Base-by-base conservation (phyloP, 1,140 invertebrate species). In the Oryctes rhinoceros region DNA sequence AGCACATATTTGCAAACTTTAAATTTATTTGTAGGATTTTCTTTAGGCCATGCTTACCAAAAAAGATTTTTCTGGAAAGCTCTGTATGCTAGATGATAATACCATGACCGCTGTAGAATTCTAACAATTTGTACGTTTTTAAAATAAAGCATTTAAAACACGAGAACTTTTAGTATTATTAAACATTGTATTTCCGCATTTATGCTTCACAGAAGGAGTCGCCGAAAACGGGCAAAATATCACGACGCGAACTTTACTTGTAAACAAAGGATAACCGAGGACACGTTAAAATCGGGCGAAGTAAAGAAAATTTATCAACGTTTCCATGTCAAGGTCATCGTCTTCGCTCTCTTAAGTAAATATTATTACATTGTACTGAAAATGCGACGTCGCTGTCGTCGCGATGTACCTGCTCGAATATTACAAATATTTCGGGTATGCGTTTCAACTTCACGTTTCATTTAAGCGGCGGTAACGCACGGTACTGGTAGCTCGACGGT, bases 361-460 rank as follows among this genome's bases (percentile, higher is more conserved):
- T 71, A 71, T 71, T 71, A 71, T 71, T 71, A 71, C 65, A 71
- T 71, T 71, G 65, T 71, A 35, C 7, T 71, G 7, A 24, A 71
- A 71, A 71, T 71, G 65, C 7, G 20, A 35, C 65, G 20, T 30
- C 65, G 35, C 35, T 71, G 65, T 71, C 24, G 9, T 24, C 35
- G 13, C 24, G 18, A 30, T 71, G 24, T 71, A 71, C 24, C 65
- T 71, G 35, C 65, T 24, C 35, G 35, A 15, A 71, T 24, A 71
- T 71, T 24, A n/a, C 35, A 71, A 71, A 71, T 71, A 71, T 71
- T 30, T 24, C 11, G 65, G 35, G 24, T 71, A 71, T 71, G 35
- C 35, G 65, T 71, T 71, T 71, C 53, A 59, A 59, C 53, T 59
- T 59, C 35, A 71, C 65, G 24, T 71, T 71, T 71, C 65, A 71